Percentiles rank a stretch among this genome's conserved stretches.
These are phyloP conservation scores for Drosophila ananassae DNA, from an alignment of 1,140 invertebrate genomes.

Conservation along the genomic window DNA sequence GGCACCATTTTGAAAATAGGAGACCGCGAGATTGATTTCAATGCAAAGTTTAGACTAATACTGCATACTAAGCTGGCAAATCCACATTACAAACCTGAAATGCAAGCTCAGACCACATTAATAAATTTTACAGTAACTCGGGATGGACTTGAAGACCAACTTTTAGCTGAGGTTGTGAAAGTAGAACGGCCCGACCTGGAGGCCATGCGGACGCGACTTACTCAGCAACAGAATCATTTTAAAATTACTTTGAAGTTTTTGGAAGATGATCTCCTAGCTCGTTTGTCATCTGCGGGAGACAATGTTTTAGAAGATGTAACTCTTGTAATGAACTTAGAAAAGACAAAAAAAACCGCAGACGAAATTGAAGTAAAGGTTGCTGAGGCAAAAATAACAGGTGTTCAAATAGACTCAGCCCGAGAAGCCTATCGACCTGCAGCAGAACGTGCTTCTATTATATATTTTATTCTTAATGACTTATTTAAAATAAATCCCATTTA, in stretches of 20 bases:
- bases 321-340: conserved; percentile 96
- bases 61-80: conserved; percentile 97
- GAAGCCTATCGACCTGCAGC: conserved; percentile 95
- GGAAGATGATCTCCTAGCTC: conserved; percentile 94
- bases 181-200: conserved; percentile 97
- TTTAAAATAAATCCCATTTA: conserved; percentile 98
- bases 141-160: conserved; percentile 96
- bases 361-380: conserved; percentile 94
- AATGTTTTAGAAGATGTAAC: conserved; percentile 95
- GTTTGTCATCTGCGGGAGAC: conserved; percentile 94
- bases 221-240: conserved; percentile 96
- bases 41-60: conserved; percentile 93
- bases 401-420: conserved; percentile 95
- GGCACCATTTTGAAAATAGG: conserved; percentile 91
- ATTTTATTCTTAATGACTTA: conserved; percentile 97
- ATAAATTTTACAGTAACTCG: conserved; percentile 98
- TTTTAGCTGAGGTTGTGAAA: conserved; percentile 97
- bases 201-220: conserved; percentile 89
- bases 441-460: conserved; percentile 93
- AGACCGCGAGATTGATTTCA: conserved; percentile 96
- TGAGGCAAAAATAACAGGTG: conserved; percentile 93
- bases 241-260: conserved; percentile 96
- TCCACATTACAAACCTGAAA: conserved; percentile 98
- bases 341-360: conserved; percentile 95
- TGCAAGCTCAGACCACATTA: conserved; percentile 97